A percentile compares a stretch with the other conserved stretches of the same genome.
These are phyloP conservation scores for Arge pagana DNA, from an alignment of 2,888 invertebrate genomes.

Conservation along the genomic window DNA sequence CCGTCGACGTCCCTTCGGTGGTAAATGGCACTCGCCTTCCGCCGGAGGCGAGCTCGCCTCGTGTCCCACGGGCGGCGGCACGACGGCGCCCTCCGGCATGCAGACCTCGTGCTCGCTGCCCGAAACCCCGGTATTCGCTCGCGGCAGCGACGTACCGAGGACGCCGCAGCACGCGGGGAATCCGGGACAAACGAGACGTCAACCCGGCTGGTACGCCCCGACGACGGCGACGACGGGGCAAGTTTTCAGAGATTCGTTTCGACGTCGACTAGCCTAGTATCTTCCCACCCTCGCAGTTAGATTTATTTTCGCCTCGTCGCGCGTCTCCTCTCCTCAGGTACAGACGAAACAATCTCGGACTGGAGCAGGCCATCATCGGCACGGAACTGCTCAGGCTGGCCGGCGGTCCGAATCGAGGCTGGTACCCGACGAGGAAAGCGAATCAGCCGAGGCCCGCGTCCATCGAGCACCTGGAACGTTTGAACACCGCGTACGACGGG, in stretches of 20 bases:
- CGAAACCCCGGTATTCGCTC: slow-evolving; percentile 86
- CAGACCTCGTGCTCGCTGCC: slow-evolving; percentile 86
- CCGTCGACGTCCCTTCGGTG: slow-evolving; percentile 56
- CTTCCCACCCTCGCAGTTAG: slow-evolving; percentile 7
- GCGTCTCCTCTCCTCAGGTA: slow-evolving; percentile 39
- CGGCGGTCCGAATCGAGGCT: slow-evolving; percentile 82
- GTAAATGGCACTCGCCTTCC: slow-evolving; percentile 65
- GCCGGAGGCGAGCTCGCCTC: slow-evolving; percentile 85
- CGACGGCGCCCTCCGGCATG: slow-evolving; percentile 70
- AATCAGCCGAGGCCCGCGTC: slow-evolving; percentile 76
- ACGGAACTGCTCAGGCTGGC: slow-evolving; percentile 80
- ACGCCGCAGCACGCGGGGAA: slow-evolving; percentile 73
- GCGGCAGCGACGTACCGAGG: slow-evolving; percentile 81
- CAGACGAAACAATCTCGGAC: slow-evolving; percentile 56
- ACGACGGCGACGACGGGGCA: slow-evolving; percentile 54
- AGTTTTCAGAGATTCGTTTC: slow-evolving; percentile 18
- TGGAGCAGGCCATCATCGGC: slow-evolving; percentile 67
- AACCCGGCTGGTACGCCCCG: slow-evolving; percentile 55
- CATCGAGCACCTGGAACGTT: slow-evolving; percentile 82
- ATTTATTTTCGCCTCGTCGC: neutral
- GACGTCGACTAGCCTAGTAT: no score
- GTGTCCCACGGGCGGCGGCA: slow-evolving; percentile 60
- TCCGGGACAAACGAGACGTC: slow-evolving; percentile 46
- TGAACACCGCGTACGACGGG: slow-evolving; percentile 59
- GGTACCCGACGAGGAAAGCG: slow-evolving; percentile 76